Evolutionary conservation across 2,797 vertebrate genomes (phyloP), one percentile per base, ranked within the genome.

Genomic region (Gymnothorax javanicus): DNA sequence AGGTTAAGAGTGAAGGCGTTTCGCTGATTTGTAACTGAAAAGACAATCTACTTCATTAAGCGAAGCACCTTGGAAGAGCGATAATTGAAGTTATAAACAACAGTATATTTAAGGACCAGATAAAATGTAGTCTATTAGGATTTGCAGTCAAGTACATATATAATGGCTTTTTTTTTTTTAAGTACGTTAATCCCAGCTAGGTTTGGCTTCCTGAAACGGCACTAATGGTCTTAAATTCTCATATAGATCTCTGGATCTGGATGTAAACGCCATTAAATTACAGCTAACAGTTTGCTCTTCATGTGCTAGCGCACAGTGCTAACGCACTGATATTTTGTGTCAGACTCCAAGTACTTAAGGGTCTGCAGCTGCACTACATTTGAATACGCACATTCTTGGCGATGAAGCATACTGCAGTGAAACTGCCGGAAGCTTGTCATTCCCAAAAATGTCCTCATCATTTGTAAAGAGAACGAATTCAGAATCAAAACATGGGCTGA

Each of bases 401-500:
- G 50, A 56, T 52, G 52, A 7, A 56, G 77, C 20, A 23, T 56
- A 8, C 56, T 56, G 52, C 52, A 4, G 8, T 17, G 73, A 54
- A 81, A 81, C 6, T 5, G 77, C 20, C 20, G 1, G 33, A n/a
- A 50, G 86, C 79, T 58, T 77, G 25, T 84, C 56, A 43, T 82
- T 43, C 33, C 58, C 4, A 60, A 77, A 85, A n/a, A 52, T 11
- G n/a, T 13, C 56, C 12, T 33, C n/a, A 15, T 83, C 58, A 83
- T 83, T 58, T 59, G 25, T 52, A 83, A 88, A 83, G 85, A 88
- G 43, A 84, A 71, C 20, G 2, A 15, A 81, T 81, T 56, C 77
- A 81, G 50, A 84, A 67, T 81, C 77, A 81, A 64, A 84, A 67
- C 69, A 84, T 11, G 17, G 43, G 27, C 12, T 88, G 33, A 90